Conservation (phyloP, 2,113 vertebrate genomes). For the Sprattus sprattus region DNA sequence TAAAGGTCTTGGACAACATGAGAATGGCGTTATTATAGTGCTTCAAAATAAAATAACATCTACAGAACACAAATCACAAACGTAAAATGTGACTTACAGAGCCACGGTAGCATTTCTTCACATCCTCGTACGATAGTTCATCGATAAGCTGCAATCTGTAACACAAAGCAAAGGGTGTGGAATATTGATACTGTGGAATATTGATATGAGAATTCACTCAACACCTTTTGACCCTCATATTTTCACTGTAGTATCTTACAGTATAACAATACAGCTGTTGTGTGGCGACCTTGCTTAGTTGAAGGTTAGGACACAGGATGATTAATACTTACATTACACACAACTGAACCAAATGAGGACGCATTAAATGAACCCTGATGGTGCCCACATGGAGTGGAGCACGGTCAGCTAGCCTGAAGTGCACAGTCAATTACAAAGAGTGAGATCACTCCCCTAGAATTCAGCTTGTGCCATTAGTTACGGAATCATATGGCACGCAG, state of each 20-base stretch:
- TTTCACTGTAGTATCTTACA: neutral
- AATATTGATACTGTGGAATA: neutral
- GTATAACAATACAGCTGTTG: neutral
- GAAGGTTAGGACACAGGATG: neutral
- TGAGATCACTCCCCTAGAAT: neutral
- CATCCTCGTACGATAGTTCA: conserved; percentile 49
- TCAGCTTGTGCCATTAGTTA: neutral
- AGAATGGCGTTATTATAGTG: neutral
- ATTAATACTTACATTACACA: neutral
- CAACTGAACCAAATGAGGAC: neutral
- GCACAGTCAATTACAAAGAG: neutral
- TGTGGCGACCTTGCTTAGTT: neutral
- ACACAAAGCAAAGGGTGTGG: conserved; percentile 16
- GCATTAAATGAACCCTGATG: neutral
- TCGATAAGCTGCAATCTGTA: conserved; percentile 50
- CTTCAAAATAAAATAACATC: neutral
- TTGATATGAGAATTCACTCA: neutral
- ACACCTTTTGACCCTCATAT: neutral
- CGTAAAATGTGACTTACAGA: conserved; percentile 45
- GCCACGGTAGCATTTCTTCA: conserved; percentile 54
- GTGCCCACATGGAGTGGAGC: neutral
- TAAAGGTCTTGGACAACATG: neutral
- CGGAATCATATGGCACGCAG: neutral
- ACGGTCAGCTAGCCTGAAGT: neutral
- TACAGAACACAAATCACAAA: neutral